phyloP scores from a whole-genome alignment of 1,140 invertebrate species.

The Bursaphelenchus mucronatus region DNA sequence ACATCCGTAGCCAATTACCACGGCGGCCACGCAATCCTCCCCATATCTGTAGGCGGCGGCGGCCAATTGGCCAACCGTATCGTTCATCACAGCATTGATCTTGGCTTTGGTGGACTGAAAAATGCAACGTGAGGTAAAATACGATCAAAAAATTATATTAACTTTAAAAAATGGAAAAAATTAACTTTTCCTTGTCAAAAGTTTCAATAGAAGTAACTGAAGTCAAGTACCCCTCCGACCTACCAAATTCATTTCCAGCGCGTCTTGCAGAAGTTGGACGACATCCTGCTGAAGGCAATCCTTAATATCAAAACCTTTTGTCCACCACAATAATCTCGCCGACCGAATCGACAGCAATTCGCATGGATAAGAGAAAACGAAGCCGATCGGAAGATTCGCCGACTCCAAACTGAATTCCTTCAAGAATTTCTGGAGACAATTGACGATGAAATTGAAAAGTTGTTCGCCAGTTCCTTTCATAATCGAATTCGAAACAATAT shows the following conservation, averaged over 20 bases:
- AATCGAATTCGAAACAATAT: slow-evolving; percentile 54
- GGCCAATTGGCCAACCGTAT: slow-evolving; percentile 58
- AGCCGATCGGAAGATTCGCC: slow-evolving; percentile 58
- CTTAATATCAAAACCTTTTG: slow-evolving; percentile 59
- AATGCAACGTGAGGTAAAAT: background rate
- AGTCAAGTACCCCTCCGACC: background rate
- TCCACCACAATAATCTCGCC: slow-evolving; percentile 60
- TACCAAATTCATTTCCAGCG: slow-evolving; percentile 59
- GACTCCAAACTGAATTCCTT: slow-evolving; percentile 57
- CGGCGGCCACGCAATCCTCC: slow-evolving; percentile 51
- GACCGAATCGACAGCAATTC: slow-evolving; percentile 58
- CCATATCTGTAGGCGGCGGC: slow-evolving; percentile 60
- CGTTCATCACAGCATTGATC: slow-evolving; percentile 61
- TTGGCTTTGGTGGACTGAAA: slow-evolving; percentile 56
- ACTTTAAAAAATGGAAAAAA: too few species aligned
- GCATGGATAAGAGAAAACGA: slow-evolving; percentile 60
- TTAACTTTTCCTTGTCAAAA: too few species aligned
- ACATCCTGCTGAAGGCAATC: slow-evolving; percentile 60
- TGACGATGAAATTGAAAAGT: slow-evolving; percentile 60
- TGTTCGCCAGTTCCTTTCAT: slow-evolving; percentile 61
- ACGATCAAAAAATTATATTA: slow-evolving; percentile 7
- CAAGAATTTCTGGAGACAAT: slow-evolving; percentile 60
- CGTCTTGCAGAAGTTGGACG: slow-evolving; percentile 54
- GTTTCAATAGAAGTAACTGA: too few species aligned
- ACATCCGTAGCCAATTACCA: slow-evolving; percentile 61